Base-by-base conservation (phyloP, 1,140 invertebrate species). In the Pantala flavescens region DNA sequence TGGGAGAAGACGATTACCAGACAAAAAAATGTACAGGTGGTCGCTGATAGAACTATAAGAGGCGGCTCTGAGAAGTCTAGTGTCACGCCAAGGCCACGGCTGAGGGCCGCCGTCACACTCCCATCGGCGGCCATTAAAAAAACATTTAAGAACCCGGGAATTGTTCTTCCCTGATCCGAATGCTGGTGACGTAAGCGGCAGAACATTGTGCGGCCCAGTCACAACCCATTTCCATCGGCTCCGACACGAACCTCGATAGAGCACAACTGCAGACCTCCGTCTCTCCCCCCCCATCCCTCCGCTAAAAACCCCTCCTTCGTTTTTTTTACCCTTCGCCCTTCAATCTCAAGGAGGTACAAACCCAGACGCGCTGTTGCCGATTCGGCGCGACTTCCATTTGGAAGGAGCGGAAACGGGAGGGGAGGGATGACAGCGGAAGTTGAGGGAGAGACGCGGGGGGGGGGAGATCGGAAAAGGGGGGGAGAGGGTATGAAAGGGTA, bases 311-410 rank as follows among this genome's bases (percentile, higher is more conserved):
- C 43, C 3, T 63, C 49, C 49, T 21, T 63, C 49, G 49, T 63
- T 63, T 63, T 63, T 63, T 63, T 63, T 63, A 63, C 49, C 49
- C 49, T 63, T 63, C 49, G 49, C 49, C 49, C 49, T 63, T 63
- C 49, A 63, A 63, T 63, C 49, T 63, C 49, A 63, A 63, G 49
- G 49, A 63, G 49, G 49, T 63, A 63, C 3, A 63, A 63, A 63
- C 49, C 49, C 49, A 63, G 49, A 63, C 49, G 49, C 49, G 49
- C 16, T 21, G 49, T 63, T 63, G 49, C 49, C 49, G 12, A 63
- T 63, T 63, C 49, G 49, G 3, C n/a, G 16, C 14, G n/a, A 63
- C 49, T 63, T 63, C 49, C 49, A 63, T 63, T 63, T 19, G 49
- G 49, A 19, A 19, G 49, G 49, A 63, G 49, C 49, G 49, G 49